Evolutionary conservation across 1,140 invertebrate species (phyloP).

Genomic region (Cotesia glomerata): DNA sequence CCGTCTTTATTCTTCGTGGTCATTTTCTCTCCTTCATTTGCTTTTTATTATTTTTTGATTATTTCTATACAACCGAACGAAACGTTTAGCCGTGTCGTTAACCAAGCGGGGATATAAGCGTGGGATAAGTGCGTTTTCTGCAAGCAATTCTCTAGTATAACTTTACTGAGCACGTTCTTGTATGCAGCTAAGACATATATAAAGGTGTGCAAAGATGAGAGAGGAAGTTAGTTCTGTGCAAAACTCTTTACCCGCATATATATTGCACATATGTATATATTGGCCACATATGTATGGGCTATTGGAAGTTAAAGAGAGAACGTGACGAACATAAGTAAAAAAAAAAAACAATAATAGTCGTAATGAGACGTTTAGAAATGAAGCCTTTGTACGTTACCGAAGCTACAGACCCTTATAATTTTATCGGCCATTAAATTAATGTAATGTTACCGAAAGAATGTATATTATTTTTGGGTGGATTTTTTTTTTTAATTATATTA

Average conservation of each 20-base stretch:
- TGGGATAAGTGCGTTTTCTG: slow-evolving; percentile 22
- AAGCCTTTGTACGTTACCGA: slow-evolving; percentile 13
- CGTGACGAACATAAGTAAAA: background rate
- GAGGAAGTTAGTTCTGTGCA: no score
- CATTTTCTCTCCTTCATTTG: background rate
- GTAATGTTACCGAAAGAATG: background rate
- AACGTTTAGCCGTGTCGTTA: slow-evolving; percentile 26
- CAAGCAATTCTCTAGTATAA: background rate
- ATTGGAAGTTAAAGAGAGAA: slow-evolving; percentile 24
- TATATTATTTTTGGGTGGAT: background rate
- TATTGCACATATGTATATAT: no score
- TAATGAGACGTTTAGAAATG: slow-evolving; percentile 26
- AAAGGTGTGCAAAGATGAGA: no score
- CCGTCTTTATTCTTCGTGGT: background rate
- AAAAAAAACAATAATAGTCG: slow-evolving; percentile 20
- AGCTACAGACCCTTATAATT: slow-evolving; percentile 10
- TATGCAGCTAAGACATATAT: no score
- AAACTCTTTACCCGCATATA: no score
- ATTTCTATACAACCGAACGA: background rate
- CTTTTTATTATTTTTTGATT: background rate
- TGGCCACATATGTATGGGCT: background rate
- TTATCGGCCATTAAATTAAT: slow-evolving; percentile 8
- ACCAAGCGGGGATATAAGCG: slow-evolving; percentile 18
- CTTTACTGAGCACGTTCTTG: no score
- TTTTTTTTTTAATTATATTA: background rate